phyloP scores from a whole-genome alignment of 2,797 vertebrate genomes.

The Todus mexicanus region DNA sequence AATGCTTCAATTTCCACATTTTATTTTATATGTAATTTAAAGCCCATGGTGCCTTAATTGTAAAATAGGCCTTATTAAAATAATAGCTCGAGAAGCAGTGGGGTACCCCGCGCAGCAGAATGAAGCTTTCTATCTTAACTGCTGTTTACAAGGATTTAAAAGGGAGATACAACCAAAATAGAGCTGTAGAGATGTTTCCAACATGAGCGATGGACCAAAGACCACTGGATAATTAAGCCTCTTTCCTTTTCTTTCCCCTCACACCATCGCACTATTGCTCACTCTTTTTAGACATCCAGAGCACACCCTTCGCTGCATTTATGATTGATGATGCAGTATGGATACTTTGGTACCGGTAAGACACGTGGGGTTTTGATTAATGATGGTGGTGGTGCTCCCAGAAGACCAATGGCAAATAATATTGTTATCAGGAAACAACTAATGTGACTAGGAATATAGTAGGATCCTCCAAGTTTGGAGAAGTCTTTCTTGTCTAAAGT shows the following conservation, averaged over 20 bases:
- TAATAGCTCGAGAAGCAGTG: conserved; percentile 80
- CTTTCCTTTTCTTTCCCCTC: conserved; percentile 72
- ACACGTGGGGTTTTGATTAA: conserved; percentile 80
- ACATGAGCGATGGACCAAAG: conserved; percentile 82
- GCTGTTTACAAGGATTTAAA: conserved; percentile 79
- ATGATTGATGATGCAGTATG: conserved; percentile 87
- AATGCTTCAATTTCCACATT: conserved; percentile 81
- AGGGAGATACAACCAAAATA: conserved; percentile 74
- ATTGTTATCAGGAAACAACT: conserved; percentile 70
- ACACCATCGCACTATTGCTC: conserved; percentile 78
- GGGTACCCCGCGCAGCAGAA: conserved; percentile 66
- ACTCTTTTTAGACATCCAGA: conserved; percentile 78
- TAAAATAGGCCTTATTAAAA: conserved; percentile 84
- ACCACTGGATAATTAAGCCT: conserved; percentile 75
- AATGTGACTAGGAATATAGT: conserved; percentile 46
- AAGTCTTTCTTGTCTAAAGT: background rate
- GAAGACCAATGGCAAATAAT: conserved; percentile 76
- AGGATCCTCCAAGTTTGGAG: background rate
- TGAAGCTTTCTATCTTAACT: conserved; percentile 73
- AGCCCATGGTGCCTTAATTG: conserved; percentile 83
- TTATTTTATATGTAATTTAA: conserved; percentile 84
- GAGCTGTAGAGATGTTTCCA: conserved; percentile 82
- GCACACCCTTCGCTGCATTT: conserved; percentile 78
- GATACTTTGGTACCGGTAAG: conserved; percentile 75
- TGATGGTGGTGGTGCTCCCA: conserved; percentile 73